Evolutionary conservation across 2,888 invertebrate species (phyloP).

Genomic region (Cerceris ruficornis): DNA sequence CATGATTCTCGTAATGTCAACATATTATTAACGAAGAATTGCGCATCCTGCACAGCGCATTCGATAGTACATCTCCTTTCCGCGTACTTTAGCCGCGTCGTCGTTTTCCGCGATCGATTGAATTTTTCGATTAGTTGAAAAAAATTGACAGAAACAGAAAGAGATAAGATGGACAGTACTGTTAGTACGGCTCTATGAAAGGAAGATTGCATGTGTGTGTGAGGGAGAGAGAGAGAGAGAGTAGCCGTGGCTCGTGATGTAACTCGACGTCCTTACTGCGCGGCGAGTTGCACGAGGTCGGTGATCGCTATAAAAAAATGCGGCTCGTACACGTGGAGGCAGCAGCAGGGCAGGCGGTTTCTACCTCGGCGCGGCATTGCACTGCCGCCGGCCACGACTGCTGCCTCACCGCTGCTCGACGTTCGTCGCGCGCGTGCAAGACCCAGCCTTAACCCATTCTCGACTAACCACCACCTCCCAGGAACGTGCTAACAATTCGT

Average conservation of each 20-base stretch:
- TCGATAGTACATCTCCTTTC: constrained; percentile 33
- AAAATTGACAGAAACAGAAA: not conserved
- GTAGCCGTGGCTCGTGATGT: constrained; percentile 69
- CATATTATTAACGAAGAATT: not conserved
- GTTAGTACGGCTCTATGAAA: not conserved
- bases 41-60: constrained; percentile 11
- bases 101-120: constrained; percentile 72
- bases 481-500: constrained; percentile 24
- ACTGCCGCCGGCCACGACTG: constrained; percentile 68
- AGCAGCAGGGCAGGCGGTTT: constrained; percentile 73
- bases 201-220: not conserved
- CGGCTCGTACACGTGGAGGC: constrained; percentile 81
- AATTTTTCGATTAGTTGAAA: constrained; percentile 56
- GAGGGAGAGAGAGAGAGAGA: constrained; percentile 10
- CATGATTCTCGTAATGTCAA: not conserved
- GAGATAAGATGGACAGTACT: not conserved
- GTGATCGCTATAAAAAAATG: constrained; percentile 84
- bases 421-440: constrained; percentile 74
- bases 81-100: constrained; percentile 41
- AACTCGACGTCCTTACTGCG: constrained; percentile 83
- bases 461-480: constrained; percentile 34
- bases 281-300: constrained; percentile 86
- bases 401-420: constrained; percentile 69
- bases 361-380: constrained; percentile 56
- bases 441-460: constrained; percentile 59